Percentiles rank a stretch among this genome's conserved stretches.
Evolutionary conservation across 2,113 vertebrate genomes (phyloP).

Genomic region (Climacteris rufus): DNA sequence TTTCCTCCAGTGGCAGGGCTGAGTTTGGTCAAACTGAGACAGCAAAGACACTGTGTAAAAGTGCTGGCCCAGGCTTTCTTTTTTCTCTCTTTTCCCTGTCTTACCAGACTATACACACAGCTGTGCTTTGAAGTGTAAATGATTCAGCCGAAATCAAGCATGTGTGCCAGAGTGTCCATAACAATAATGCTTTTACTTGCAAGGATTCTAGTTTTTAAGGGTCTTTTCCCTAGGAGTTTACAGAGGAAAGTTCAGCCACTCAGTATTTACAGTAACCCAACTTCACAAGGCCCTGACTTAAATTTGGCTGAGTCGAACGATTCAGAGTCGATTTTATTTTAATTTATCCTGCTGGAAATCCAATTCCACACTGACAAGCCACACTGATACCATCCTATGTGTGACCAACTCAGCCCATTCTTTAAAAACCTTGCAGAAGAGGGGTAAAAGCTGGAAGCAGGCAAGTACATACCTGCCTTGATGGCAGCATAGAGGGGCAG

Average conservation of each 20-base stretch:
- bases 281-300: neutral
- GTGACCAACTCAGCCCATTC: neutral
- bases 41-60: neutral
- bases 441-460: too few species aligned
- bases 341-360: neutral
- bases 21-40: neutral
- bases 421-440: neutral
- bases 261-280: neutral
- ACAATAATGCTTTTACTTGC: conserved; percentile 3
- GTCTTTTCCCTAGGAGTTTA: neutral
- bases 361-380: neutral
- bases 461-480: conserved; percentile 77
- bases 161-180: neutral
- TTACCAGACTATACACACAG: neutral
- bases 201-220: neutral
- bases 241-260: neutral
- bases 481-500: conserved; percentile 89
- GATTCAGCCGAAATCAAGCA: neutral
- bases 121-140: conserved; percentile 36
- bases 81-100: neutral
- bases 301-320: neutral
- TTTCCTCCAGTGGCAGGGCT: neutral
- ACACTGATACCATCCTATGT: neutral
- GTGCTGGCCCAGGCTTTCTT: neutral
- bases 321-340: neutral